phyloP scores from a whole-genome alignment of 2,797 vertebrate species.

The Phrynocephalus vlangalii region DNA sequence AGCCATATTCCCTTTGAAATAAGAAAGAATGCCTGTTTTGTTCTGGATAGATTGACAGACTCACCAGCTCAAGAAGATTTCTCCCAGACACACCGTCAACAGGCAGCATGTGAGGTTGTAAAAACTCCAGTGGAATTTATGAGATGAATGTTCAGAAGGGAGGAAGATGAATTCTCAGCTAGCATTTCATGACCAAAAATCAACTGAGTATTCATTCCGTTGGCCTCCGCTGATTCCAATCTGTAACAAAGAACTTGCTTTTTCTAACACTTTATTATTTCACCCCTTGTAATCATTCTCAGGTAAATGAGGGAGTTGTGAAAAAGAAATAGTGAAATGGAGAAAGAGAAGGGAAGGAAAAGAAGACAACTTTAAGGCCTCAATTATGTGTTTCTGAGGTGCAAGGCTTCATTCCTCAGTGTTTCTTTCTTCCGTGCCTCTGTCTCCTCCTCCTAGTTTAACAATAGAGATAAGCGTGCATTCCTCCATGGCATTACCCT shows the following conservation, averaged over 20 bases:
- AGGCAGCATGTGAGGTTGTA: too few relatives aligned
- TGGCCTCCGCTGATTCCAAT: too few relatives aligned
- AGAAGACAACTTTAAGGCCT: not conserved
- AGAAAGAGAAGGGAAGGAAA: not conserved
- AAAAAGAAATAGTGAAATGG: not conserved
- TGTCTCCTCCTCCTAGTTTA: constrained; percentile 40
- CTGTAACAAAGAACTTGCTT: not conserved
- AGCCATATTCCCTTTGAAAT: too few relatives aligned
- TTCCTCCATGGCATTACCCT: not conserved
- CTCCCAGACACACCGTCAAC: too few relatives aligned
- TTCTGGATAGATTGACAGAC: too few relatives aligned
- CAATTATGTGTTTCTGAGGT: constrained; percentile 6
- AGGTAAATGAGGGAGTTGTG: not conserved
- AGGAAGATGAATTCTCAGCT: too few relatives aligned
- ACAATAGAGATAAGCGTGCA: not conserved
- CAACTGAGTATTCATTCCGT: too few relatives aligned
- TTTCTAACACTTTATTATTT: not conserved
- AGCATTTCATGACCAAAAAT: too few relatives aligned
- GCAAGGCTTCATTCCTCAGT: not conserved
- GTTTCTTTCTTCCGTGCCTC: not conserved
- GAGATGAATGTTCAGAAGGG: too few relatives aligned
- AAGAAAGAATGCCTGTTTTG: too few relatives aligned
- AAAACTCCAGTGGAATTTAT: too few relatives aligned
- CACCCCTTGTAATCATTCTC: not conserved
- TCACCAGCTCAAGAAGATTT: too few relatives aligned